Percentiles rank a stretch among this genome's conserved stretches.
Evolutionary conservation across 2,888 invertebrate genomes (phyloP).

Genomic region (Caenorhabditis wallacei): DNA sequence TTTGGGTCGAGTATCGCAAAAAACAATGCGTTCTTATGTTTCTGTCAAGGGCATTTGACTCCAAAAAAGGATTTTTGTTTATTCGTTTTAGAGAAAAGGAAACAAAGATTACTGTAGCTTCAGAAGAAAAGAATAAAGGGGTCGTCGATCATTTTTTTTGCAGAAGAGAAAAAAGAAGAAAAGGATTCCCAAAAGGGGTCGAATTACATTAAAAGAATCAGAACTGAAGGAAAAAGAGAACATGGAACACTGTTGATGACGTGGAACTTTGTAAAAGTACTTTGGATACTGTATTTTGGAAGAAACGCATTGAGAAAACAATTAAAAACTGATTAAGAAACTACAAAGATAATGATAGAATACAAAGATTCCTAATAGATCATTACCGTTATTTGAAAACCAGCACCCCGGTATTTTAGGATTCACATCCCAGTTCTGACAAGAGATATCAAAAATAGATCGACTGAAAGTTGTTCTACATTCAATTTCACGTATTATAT

Average conservation of each 20-base stretch:
- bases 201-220: conserved; percentile 8
- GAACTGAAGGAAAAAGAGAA: conserved; percentile 28
- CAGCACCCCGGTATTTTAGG: too few relatives aligned
- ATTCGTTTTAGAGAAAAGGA: neutral
- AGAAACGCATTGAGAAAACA: too few relatives aligned
- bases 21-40: neutral
- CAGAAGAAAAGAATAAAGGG: neutral
- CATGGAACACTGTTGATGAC: conserved; percentile 22
- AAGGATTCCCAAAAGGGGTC: conserved; percentile 30
- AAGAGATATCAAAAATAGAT: too few relatives aligned
- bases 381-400: too few relatives aligned
- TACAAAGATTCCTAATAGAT: too few relatives aligned
- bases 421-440: too few relatives aligned
- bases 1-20: conserved; percentile 2
- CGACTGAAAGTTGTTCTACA: too few relatives aligned
- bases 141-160: conserved; percentile 30
- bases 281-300: too few relatives aligned
- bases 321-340: too few relatives aligned
- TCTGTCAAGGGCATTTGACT: neutral
- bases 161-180: conserved; percentile 12
- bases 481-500: too few relatives aligned
- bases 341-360: too few relatives aligned
- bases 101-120: conserved; percentile 26
- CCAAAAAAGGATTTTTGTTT: conserved; percentile 3
- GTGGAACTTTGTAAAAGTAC: neutral